These are phyloP conservation scores for Chironex yamaguchii DNA, from an alignment of 30 jellyfish, hydroid and myxozoan species.

Conservation along the genomic window DNA sequence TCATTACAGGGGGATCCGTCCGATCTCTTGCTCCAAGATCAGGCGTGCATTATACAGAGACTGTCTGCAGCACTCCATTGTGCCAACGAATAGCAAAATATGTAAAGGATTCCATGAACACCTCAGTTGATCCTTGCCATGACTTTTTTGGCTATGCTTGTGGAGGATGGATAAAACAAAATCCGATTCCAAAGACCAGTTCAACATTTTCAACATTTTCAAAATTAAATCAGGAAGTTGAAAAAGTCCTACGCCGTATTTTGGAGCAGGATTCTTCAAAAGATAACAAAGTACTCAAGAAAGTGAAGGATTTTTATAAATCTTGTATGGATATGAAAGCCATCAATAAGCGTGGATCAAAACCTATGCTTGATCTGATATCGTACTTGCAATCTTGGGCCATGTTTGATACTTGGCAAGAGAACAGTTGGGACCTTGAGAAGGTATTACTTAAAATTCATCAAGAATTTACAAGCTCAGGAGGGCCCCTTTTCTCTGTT, in stretches of 20 bases:
- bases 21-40: slow-evolving; percentile 59
- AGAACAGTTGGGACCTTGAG: slow-evolving; percentile 70
- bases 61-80: slow-evolving; percentile 73
- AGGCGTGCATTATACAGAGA: slow-evolving; percentile 31
- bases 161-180: slow-evolving; percentile 95
- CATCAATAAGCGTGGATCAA: slow-evolving; percentile 72
- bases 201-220: slow-evolving; percentile 95
- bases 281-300: slow-evolving; percentile 68
- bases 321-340: slow-evolving; percentile 85
- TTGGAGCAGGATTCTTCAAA: slow-evolving; percentile 54
- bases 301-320: slow-evolving; percentile 77
- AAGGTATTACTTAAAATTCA: slow-evolving; percentile 72
- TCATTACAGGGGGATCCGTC: slow-evolving; percentile 98
- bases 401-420: slow-evolving; percentile 83
- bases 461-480: slow-evolving; percentile 92
- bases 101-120: slow-evolving; percentile 77
- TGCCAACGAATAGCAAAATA: slow-evolving; percentile 77
- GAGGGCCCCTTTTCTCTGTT: slow-evolving; percentile 95
- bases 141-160: slow-evolving; percentile 94
- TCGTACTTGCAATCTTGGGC: slow-evolving; percentile 89
- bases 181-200: slow-evolving; percentile 96
- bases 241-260: slow-evolving; percentile 75
- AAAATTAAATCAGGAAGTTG: slow-evolving; percentile 91
- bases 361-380: slow-evolving; percentile 84
- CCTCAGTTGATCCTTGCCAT: slow-evolving; percentile 80